Conservation (phyloP, 1,140 invertebrate species). For the Pentalonia nigronervosa region DNA sequence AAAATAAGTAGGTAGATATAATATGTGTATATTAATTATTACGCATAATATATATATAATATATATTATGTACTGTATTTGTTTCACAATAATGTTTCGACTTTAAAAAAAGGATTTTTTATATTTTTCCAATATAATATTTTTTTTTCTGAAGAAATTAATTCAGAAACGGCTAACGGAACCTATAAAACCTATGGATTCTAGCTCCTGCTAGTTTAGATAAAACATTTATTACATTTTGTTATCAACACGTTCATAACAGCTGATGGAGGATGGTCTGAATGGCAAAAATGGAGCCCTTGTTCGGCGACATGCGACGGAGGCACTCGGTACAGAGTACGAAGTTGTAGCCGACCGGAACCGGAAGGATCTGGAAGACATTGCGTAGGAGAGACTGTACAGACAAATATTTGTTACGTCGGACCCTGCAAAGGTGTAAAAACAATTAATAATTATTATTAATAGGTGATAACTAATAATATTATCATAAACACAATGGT, state of each 20-base stretch:
- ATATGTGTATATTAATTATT: too few species aligned
- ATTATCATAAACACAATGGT: background rate
- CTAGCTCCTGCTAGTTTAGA: background rate
- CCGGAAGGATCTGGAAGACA: conserved; percentile 60
- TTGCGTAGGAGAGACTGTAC: background rate
- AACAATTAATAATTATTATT: background rate
- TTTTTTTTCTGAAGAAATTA: background rate
- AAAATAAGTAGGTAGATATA: background rate
- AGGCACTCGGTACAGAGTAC: conserved; percentile 65
- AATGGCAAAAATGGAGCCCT: conserved; percentile 66
- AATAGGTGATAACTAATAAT: background rate
- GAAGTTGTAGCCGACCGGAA: conserved; percentile 66
- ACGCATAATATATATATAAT: too few species aligned
- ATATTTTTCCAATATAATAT: too few species aligned
- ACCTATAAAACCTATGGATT: background rate
- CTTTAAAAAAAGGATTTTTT: too few species aligned
- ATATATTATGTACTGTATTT: too few species aligned
- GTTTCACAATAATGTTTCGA: too few species aligned
- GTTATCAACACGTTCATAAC: background rate
- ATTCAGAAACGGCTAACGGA: background rate
- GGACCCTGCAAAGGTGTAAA: conserved; percentile 47
- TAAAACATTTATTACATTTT: background rate
- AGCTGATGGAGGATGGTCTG: conserved; percentile 65
- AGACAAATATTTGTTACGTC: conserved; percentile 3
- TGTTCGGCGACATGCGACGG: conserved; percentile 68